These are phyloP conservation scores for Muscicapa adusta DNA, from an alignment of 2,113 vertebrate species.

Conservation along the genomic window DNA sequence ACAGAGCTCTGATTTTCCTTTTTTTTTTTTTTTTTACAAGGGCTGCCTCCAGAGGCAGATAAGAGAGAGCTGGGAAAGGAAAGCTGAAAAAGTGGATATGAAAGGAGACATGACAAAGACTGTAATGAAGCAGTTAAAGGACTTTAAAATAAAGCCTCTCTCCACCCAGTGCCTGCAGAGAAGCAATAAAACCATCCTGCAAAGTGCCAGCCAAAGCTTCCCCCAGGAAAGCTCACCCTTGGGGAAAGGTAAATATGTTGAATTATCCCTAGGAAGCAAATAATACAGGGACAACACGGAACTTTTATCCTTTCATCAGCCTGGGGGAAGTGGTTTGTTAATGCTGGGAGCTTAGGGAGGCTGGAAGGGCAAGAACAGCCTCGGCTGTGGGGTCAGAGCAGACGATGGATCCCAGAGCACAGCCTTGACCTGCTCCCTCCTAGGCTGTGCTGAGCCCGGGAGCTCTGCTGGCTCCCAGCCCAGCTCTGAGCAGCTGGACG, in stretches of 20 bases:
- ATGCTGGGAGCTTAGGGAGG: not conserved
- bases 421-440: not conserved
- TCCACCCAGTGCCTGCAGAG: not conserved
- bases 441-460: rapidly evolving
- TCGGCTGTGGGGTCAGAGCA: rapidly evolving
- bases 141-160: constrained; percentile 9
- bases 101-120: constrained; percentile 11
- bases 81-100: not conserved
- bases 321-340: not conserved
- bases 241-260: not conserved
- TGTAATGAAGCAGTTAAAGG: constrained; percentile 25
- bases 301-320: constrained; percentile 11
- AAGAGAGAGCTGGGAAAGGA: not conserved
- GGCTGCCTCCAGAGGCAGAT: constrained; percentile 3
- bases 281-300: not conserved
- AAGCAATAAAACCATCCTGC: constrained; percentile 30
- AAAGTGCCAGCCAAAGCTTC: not conserved
- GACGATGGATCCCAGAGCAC: not conserved
- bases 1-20: not conserved
- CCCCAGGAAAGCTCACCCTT: not conserved
- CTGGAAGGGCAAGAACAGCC: not conserved
- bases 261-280: not conserved
- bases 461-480: rapidly evolving
- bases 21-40: not conserved
- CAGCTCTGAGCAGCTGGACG: not conserved